Evolutionary conservation across 2,888 invertebrate genomes (phyloP).

Genomic region (Netelia virgata): DNA sequence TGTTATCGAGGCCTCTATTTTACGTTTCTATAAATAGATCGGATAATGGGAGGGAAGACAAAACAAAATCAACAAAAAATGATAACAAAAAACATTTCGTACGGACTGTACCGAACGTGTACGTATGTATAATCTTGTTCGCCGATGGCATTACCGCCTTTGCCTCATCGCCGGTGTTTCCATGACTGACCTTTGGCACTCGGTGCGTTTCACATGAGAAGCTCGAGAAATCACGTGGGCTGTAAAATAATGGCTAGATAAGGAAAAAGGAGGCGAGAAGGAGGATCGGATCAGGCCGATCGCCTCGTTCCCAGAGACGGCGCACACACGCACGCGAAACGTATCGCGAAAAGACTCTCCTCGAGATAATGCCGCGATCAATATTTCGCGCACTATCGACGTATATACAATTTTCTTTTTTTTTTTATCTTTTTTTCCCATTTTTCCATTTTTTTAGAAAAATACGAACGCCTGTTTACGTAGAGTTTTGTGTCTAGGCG

Average conservation of each 20-base stretch:
- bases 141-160: slow-evolving; percentile 25
- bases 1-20: slow-evolving; percentile 34
- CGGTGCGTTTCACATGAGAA: slow-evolving; percentile 37
- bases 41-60: neutral
- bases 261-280: slow-evolving; percentile 56
- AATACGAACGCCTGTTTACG: neutral
- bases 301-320: slow-evolving; percentile 39
- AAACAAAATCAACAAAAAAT: neutral
- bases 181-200: slow-evolving; percentile 64
- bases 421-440: neutral
- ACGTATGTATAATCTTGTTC: slow-evolving; percentile 31
- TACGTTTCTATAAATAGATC: slow-evolving; percentile 40
- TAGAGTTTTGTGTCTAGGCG: too few relatives aligned
- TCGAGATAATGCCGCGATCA: slow-evolving; percentile 9
- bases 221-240: slow-evolving; percentile 54
- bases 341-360: slow-evolving; percentile 17
- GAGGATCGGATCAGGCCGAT: slow-evolving; percentile 35
- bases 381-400: neutral
- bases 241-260: slow-evolving; percentile 59
- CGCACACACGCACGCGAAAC: neutral
- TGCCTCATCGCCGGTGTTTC: slow-evolving; percentile 32
- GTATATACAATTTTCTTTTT: neutral
- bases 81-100: neutral
- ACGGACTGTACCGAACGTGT: slow-evolving; percentile 12
- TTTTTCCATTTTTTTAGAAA: neutral